These are phyloP conservation scores for Holotrichia oblita DNA, from an alignment of 1,140 invertebrate species.

Conservation along the genomic window DNA sequence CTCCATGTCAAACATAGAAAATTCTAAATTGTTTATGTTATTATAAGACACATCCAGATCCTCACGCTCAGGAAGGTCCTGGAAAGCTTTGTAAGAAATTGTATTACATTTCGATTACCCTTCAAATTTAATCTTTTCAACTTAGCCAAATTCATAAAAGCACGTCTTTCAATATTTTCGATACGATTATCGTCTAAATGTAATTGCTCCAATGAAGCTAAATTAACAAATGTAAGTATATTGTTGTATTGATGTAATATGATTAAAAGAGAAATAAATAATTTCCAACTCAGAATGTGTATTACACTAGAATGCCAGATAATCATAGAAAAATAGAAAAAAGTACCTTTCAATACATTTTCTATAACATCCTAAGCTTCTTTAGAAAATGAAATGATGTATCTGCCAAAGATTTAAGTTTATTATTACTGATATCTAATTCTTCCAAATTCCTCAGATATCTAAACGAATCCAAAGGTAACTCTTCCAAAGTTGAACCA, in stretches of 20 bases:
- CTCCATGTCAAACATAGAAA: slow-evolving; percentile 85
- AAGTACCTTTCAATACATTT: slow-evolving; percentile 79
- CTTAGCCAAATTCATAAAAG: slow-evolving; percentile 80
- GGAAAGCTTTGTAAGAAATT: slow-evolving; percentile 78
- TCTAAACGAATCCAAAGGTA: slow-evolving; percentile 77
- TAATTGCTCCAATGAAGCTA: slow-evolving; percentile 74
- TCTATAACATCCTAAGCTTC: slow-evolving; percentile 78
- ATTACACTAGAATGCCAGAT: slow-evolving; percentile 68
- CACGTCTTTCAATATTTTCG: slow-evolving; percentile 72
- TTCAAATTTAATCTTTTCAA: slow-evolving; percentile 79
- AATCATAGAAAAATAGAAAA: slow-evolving; percentile 62
- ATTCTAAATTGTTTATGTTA: slow-evolving; percentile 78
- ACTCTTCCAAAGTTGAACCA: slow-evolving; percentile 68
- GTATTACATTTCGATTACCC: slow-evolving; percentile 79
- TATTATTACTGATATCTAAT: slow-evolving; percentile 86
- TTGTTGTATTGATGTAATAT: slow-evolving; percentile 74
- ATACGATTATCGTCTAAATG: slow-evolving; percentile 84
- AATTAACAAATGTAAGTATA: slow-evolving; percentile 83
- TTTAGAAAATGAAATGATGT: slow-evolving; percentile 81
- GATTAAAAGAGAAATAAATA: slow-evolving; percentile 82
- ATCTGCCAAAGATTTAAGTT: slow-evolving; percentile 77
- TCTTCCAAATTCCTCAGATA: slow-evolving; percentile 78
- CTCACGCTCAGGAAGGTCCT: slow-evolving; percentile 86
- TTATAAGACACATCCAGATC: slow-evolving; percentile 86
- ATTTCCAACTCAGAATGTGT: slow-evolving; percentile 78